Conservation (phyloP, 2,797 vertebrate genomes). For the Erpetoichthys calabaricus region DNA sequence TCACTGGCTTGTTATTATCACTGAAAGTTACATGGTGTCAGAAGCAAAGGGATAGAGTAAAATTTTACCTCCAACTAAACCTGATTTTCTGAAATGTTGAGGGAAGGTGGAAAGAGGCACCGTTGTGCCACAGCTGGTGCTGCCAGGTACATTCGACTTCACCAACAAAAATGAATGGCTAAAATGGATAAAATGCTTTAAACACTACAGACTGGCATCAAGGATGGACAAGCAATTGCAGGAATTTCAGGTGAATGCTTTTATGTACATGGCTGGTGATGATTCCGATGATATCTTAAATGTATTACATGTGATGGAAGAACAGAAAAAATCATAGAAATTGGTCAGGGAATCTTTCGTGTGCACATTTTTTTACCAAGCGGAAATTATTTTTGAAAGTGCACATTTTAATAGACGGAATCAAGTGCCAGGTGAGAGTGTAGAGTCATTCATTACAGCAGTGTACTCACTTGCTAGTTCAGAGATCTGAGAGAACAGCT, state of each 20-base stretch:
- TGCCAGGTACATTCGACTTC: too few species aligned
- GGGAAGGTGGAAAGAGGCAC: too few species aligned
- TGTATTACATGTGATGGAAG: constrained; percentile 5
- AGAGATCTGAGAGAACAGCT: constrained; percentile 7
- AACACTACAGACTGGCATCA: constrained; percentile 13
- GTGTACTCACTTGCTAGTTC: constrained; percentile 10
- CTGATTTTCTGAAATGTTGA: too few species aligned
- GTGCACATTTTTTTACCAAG: constrained; percentile 15
- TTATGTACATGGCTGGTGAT: constrained; percentile 12
- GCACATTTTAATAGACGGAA: constrained; percentile 12
- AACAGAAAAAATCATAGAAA: neutral
- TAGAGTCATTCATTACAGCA: constrained; percentile 12
- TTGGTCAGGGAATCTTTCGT: constrained; percentile 1
- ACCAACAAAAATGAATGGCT: constrained; percentile 1
- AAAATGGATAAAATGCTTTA: constrained; percentile 13
- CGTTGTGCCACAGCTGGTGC: too few species aligned
- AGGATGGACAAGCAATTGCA: constrained; percentile 8
- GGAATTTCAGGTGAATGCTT: constrained; percentile 14
- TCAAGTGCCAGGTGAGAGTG: constrained; percentile 13
- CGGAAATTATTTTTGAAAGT: constrained; percentile 15
- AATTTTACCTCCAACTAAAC: too few species aligned
- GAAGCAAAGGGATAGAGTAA: too few species aligned
- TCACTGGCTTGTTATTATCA: too few species aligned
- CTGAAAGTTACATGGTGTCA: too few species aligned
- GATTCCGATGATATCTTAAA: constrained; percentile 14